Evolutionary conservation across 2,113 vertebrate genomes (phyloP).

Genomic region (Silurus meridionalis): DNA sequence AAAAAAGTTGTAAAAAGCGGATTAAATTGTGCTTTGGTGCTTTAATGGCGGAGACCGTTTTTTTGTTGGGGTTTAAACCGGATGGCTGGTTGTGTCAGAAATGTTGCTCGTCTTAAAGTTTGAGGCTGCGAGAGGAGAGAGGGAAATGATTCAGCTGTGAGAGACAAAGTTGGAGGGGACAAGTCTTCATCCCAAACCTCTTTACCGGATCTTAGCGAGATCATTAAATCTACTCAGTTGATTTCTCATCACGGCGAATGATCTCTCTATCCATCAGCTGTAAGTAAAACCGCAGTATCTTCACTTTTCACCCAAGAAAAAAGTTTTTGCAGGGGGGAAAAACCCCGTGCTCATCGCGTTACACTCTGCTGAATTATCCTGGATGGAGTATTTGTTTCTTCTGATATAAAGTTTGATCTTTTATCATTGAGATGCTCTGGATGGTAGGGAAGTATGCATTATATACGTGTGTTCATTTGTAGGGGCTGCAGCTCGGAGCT

Average conservation of each 20-base stretch:
- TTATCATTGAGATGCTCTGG: neutral
- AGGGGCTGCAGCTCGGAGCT: no score
- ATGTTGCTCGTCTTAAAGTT: conserved; percentile 26
- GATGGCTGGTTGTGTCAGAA: neutral
- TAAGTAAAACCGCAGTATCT: no score
- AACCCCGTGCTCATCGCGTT: no score
- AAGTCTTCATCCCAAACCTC: conserved; percentile 8
- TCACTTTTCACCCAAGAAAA: neutral
- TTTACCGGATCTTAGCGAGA: neutral
- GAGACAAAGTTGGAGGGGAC: neutral
- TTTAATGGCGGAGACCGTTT: neutral
- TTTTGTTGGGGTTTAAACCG: neutral
- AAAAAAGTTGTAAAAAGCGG: neutral
- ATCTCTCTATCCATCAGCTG: no score
- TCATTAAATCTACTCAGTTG: neutral
- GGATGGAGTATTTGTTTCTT: no score
- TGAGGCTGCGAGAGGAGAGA: neutral
- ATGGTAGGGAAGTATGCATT: neutral
- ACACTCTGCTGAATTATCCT: no score
- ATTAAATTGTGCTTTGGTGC: neutral
- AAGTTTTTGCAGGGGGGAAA: neutral
- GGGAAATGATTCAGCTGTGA: neutral
- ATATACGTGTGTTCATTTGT: neutral
- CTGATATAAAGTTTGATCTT: neutral
- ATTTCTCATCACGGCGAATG: neutral